Conservation (phyloP, 2,797 vertebrate genomes). For the Alauda arvensis region DNA sequence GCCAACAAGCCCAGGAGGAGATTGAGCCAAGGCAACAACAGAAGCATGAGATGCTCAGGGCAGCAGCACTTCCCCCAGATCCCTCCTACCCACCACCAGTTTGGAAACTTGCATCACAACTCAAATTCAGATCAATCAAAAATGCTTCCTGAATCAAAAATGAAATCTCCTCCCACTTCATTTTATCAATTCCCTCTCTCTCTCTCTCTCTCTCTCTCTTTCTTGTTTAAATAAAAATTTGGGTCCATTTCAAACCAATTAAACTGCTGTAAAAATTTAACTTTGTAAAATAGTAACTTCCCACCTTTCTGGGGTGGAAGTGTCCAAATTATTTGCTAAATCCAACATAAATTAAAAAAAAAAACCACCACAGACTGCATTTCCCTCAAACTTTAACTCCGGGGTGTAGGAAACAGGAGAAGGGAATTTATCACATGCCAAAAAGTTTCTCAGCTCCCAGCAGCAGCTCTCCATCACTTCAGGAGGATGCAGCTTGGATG, state of each 20-base stretch:
- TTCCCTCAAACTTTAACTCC: neutral
- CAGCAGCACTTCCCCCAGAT: neutral
- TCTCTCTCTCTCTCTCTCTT: neutral
- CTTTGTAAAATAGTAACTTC: neutral
- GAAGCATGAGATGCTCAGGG: neutral
- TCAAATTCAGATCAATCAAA: neutral
- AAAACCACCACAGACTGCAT: neutral
- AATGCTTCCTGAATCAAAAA: neutral
- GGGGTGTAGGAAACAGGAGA: neutral
- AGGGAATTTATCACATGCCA: conserved; percentile 41
- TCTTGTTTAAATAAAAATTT: neutral
- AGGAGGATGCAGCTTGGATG: conserved; percentile 3
- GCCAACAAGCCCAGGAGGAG: neutral
- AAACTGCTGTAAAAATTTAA: neutral
- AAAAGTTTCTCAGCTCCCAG: conserved; percentile 42
- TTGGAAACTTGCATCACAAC: neutral
- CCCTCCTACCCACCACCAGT: neutral
- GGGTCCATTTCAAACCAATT: neutral
- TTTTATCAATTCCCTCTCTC: neutral
- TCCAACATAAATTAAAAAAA: neutral
- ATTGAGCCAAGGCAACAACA: neutral
- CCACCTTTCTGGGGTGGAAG: neutral
- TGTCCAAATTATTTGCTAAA: neutral
- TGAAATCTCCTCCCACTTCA: neutral
- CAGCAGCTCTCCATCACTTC: conserved; percentile 46